A percentile compares a stretch with the other conserved stretches of the same genome.
Conservation (phyloP, 1,140 invertebrate genomes). For the Nixonia krombeini region DNA sequence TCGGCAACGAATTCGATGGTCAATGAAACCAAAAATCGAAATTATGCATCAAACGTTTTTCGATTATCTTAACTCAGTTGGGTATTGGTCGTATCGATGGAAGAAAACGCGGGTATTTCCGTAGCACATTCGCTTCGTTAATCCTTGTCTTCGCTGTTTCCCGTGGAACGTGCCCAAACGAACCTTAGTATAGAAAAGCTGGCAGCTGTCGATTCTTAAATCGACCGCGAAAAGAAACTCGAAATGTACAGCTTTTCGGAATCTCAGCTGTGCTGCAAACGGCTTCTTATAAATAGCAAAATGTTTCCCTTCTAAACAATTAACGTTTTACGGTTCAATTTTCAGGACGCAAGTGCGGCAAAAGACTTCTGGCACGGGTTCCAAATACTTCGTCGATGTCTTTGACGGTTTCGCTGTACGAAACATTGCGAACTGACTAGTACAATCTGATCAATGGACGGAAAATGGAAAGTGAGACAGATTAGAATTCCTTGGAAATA, state of each 20-base stretch:
- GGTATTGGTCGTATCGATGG: neutral
- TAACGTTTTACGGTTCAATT: constrained; percentile 26
- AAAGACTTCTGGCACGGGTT: no score
- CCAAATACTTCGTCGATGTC: no score
- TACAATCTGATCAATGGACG: no score
- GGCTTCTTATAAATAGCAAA: constrained; percentile 39
- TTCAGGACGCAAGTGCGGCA: constrained; percentile 2
- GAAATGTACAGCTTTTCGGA: constrained; percentile 26
- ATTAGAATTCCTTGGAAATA: no score
- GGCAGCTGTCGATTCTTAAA: constrained; percentile 35
- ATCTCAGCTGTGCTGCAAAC: constrained; percentile 36
- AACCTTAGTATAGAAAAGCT: constrained; percentile 13
- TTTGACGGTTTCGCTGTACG: no score
- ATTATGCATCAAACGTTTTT: no score
- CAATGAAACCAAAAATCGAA: no score
- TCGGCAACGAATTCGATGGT: no score
- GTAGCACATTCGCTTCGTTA: no score
- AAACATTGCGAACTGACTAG: no score
- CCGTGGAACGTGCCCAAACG: constrained; percentile 20
- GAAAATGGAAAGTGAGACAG: no score
- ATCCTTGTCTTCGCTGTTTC: constrained; percentile 7
- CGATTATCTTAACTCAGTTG: no score
- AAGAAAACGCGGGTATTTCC: neutral
- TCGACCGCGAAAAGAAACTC: constrained; percentile 30
- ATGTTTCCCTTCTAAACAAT: constrained; percentile 36